phyloP scores from a whole-genome alignment of 2,113 vertebrate species.

The Jacana jacana region DNA sequence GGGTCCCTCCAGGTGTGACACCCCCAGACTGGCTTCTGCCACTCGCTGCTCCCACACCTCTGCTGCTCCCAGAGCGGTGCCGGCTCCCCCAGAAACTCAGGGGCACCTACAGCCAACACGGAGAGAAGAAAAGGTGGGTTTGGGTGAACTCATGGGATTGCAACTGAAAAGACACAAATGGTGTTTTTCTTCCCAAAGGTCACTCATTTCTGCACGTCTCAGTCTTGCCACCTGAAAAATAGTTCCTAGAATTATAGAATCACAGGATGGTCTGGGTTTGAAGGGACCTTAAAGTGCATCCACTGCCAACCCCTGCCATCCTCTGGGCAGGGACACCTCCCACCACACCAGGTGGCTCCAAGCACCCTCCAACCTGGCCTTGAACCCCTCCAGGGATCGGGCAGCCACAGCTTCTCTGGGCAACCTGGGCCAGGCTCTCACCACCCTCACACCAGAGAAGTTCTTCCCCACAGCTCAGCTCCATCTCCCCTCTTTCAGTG shows the following conservation, averaged over 20 bases:
- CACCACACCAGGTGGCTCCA: not conserved
- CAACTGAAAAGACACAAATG: not conserved
- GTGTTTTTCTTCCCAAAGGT: not conserved
- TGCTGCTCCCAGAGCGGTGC: not conserved
- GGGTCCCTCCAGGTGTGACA: not conserved
- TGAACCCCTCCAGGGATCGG: not conserved
- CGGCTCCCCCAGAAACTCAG: fast-evolving
- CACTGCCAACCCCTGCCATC: not conserved
- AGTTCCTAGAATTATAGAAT: not conserved
- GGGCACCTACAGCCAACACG: fast-evolving
- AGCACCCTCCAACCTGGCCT: not conserved
- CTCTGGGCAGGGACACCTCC: not conserved
- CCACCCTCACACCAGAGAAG: too few species aligned
- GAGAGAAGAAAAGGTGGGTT: not conserved
- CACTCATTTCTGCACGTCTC: not conserved
- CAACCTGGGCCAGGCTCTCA: too few species aligned
- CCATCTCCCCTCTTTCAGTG: too few species aligned
- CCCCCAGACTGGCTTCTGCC: fast-evolving
- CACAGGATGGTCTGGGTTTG: not conserved
- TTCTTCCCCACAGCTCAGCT: too few species aligned
- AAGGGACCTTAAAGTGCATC: not conserved
- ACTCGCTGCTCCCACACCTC: not conserved
- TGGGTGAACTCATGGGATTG: fast-evolving
- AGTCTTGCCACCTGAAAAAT: not conserved
- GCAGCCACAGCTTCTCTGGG: too few species aligned